Evolutionary conservation across 2,797 vertebrate genomes (phyloP).

Genomic region (Lepilemur ruficaudatus): DNA sequence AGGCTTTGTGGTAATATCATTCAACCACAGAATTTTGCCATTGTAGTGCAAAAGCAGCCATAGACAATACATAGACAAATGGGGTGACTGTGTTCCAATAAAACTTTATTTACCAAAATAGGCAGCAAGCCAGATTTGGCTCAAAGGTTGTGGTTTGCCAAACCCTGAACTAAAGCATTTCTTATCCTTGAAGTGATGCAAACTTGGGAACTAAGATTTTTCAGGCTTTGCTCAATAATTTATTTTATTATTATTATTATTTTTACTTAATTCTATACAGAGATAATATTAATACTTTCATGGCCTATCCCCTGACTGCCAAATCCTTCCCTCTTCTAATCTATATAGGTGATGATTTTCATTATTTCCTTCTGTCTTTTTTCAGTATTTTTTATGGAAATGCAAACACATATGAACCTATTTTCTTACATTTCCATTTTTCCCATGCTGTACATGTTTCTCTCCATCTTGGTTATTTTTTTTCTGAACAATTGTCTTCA

Average conservation of each 20-base stretch:
- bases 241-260: neutral
- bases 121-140: neutral
- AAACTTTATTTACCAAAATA: neutral
- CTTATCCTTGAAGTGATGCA: neutral
- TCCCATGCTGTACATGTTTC: neutral
- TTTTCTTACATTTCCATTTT: constrained; percentile 4
- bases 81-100: neutral
- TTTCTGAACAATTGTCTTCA: neutral
- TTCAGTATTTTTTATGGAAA: neutral
- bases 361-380: neutral
- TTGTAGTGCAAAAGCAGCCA: neutral
- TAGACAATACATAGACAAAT: neutral
- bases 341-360: neutral
- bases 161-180: neutral
- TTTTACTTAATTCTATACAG: neutral
- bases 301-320: neutral
- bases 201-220: neutral
- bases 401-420: neutral
- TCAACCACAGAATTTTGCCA: neutral
- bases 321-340: neutral
- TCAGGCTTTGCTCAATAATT: neutral
- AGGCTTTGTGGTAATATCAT: neutral
- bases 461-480: neutral
- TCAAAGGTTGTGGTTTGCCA: neutral
- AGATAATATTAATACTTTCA: neutral